A percentile compares a stretch with the other conserved stretches of the same genome.
Evolutionary conservation across 2,797 vertebrate genomes (phyloP).

Genomic region (Dermochelys coriacea): DNA sequence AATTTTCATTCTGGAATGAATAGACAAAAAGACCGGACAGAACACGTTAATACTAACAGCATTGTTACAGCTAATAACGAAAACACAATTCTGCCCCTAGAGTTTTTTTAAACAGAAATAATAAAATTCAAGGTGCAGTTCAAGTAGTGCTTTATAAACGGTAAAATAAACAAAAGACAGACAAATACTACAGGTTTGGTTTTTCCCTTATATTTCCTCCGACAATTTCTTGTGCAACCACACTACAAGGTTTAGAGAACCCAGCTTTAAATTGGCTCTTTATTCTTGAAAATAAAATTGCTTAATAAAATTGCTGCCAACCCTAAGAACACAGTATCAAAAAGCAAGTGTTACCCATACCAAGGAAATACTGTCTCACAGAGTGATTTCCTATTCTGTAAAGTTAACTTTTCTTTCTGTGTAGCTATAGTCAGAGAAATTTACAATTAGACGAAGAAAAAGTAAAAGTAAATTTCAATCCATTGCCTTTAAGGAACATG

Average conservation of each 20-base stretch:
- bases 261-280: neutral
- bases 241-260: neutral
- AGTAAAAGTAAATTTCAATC: neutral
- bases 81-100: slow-evolving; percentile 31
- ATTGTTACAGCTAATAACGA: slow-evolving; percentile 53
- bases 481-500: neutral
- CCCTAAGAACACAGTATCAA: neutral
- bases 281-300: slow-evolving; percentile 3
- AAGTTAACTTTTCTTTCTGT: slow-evolving; percentile 23
- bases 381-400: neutral
- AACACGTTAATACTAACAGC: slow-evolving; percentile 13
- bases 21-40: slow-evolving; percentile 66
- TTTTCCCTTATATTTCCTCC: neutral
- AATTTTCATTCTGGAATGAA: slow-evolving; percentile 86
- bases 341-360: neutral
- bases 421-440: neutral
- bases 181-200: neutral
- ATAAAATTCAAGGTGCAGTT: slow-evolving; percentile 24
- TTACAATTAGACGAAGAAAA: neutral
- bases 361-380: neutral
- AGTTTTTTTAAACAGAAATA: slow-evolving; percentile 20
- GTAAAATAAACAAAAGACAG: neutral
- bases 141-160: neutral
- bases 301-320: neutral
- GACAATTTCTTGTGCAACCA: neutral